Evolutionary conservation across 2,113 vertebrate genomes (phyloP), one percentile per base, ranked within the genome.

Genomic region (Xiphophorus hellerii): DNA sequence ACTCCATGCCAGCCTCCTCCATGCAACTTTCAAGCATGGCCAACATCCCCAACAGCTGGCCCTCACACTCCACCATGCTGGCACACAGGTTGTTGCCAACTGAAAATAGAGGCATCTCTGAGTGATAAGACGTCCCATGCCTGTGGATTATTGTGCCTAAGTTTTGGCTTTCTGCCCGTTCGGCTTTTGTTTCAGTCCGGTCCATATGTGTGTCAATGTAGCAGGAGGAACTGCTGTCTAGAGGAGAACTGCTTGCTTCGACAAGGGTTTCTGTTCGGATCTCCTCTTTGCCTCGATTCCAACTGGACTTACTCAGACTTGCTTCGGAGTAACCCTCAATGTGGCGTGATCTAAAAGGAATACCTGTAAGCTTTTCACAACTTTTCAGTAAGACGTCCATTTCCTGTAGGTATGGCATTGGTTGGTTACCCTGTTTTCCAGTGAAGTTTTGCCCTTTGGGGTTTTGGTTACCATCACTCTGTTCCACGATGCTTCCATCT

Each of bases 301-400:
- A 62, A 65, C 48, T 62, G 6, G 75, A 51, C 51, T 85, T 65
- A 0, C 29, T 69, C 44, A 58, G 58, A n/a, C n/a, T 74, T 13
- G 72, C 75, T 72, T 90, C 82, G 1, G 54, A 15, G 77, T 76
- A 60, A 37, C 39, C 64, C 44, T 14, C 70, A 5, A 82, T 82
- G 71, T 80, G 75, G 5, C 30, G 42, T 13, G 85, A 80, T 63
- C 72, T 62, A 9, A 89, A 73, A 0, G 86, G 54, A 63, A 90
- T 62, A 6, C 80, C 86, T 0, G 84, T 80, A 2, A 90, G 77
- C 11, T 88, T 80, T 65, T 90, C 88, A 0, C 91, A 93, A 66
- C 86, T 87, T 62, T 80, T 90, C 62, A 93, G 81, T 4, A 93
- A 58, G 0, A 88, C 90, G 42, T 93, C 91, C 92, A 93, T 93